Base-by-base conservation (phyloP, 2,888 invertebrate genomes). In the Philhelius pedissequus region DNA sequence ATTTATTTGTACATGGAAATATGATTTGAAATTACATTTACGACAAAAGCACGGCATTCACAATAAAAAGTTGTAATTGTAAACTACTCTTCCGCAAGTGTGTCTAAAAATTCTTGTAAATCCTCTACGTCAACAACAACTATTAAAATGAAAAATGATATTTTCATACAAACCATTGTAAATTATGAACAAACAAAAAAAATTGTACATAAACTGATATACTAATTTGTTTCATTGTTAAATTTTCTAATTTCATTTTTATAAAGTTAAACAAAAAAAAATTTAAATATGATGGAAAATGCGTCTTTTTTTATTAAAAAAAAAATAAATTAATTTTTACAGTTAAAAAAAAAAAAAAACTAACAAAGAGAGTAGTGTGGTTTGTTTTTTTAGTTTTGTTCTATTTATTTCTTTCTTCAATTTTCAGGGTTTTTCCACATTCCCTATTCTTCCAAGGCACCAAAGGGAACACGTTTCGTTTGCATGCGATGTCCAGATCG, bases 21-120 rank as follows among this genome's bases (percentile, higher is more conserved):
- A 91, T 82, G 92, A 92, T 88, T 87, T 92, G 64, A 92, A 92
- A 87, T 86, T 92, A 86, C 92, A 92, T 87, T 87, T 92, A 87
- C 88, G 91, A 56, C 92, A 92, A 86, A 92, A 92, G 74, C 92
- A 92, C 86, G 92, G 92, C 77, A 91, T 92, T 83, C 92, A 92
- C 87, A 90, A 91, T 84, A 92, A 91, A 87, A 92, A 92, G 88
- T 88, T 91, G 87, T 91, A 89, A 88, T 88, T 91, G 87, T 91
- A 89, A 89, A 38, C 13, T 11, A 43, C 18, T 43, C 15, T 3
- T 3, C n/a, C n/a, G n/a, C n/a, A 40, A 40, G 7, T 13, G 3
- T 68, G 1, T 68, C 32, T 25, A 30, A 43, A n/a, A n/a, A n/a
- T n/a, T 18, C 40, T n/a, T 56, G 38, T 40, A 48, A 22, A 32